Base-by-base conservation (phyloP, 1,140 invertebrate species). In the Drosophila santomea region DNA sequence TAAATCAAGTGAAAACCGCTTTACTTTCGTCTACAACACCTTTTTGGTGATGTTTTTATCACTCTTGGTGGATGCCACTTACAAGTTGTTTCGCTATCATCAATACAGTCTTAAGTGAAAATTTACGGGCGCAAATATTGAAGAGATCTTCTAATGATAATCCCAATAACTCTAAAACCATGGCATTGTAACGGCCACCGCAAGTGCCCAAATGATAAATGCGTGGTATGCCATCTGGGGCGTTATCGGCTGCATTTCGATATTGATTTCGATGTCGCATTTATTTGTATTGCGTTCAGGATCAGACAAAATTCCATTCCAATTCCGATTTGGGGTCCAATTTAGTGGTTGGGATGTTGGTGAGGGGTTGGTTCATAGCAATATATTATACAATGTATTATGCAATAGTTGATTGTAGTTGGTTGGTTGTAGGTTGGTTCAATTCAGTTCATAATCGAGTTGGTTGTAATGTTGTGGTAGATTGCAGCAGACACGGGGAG, bases 201-300 rank as follows among this genome's bases (percentile, higher is more conserved):
- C 96, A 97, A 72, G 96, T 96, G 75, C 97, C 97, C 93, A 97
- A 96, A 92, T 97, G 97, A 93, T 96, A 97, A 59, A 97, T 96
- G 93, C 96, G 95, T 55, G 97, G 97, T 86, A 98, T 94, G 75
- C 97, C 97, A 85, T 92, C 92, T 79, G 91, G 86, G 76, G 92
- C 96, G 95, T 90, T 90, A 80, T 92, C 91, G 80, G 88, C 84
- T 89, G 63, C 64, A 71, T 50, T 59, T 59, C 23, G 50, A 36
- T 56, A 59, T 57, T 10, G 54, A 61, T 62, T 74, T 38, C 59
- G 17, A 66, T 39, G 50, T 54, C 41, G 38, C 44, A 43, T 62
- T 55, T 55, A 39, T 61, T 78, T 47, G 48, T 60, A 67, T 83
- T 55, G 47, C 50, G 54, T 28, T 50, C 28, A 32, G n/a, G 45